Base-by-base conservation (phyloP, 2,888 invertebrate genomes). In the Rotaria sp. region DNA sequence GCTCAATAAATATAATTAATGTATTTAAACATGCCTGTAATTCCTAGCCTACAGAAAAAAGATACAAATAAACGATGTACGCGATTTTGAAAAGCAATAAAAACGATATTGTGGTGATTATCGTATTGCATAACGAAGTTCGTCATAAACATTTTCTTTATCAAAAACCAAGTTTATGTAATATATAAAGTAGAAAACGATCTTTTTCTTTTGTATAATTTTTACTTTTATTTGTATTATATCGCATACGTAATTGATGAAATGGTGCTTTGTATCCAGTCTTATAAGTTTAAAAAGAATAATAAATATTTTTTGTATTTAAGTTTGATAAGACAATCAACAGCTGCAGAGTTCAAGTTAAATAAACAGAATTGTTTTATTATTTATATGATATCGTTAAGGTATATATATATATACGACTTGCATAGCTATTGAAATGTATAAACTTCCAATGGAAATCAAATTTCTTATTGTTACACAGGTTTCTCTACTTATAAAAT, bases 171-270 rank as follows among this genome's bases (percentile, higher is more conserved):
- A 99, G 93, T 91, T 97, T 97, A 91, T 99, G 98, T 86, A 99
- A 92, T 96, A 98, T 98, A 91, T 98, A 99, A 26, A 99, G 96
- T 85, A 99, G 92, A 92, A 97, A 99, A 87, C 92, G 93, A 90
- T 97, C 96, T 90, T 97, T 96, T 89, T 97, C 96, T 91, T 97
- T 96, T 21, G 96, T 96, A 91, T 96, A 97, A 92, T 96, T 97
- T 92, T 97, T 97, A 24, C 98, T 98, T 91, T 99, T 99, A 91
- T 98, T 99, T 10, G 97, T 97, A n/a, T 98, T 99, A 89, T 99
- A 99, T 5, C 96, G 95, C 89, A 99, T 95, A 89, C 98, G 93
- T 38, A 99, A 92, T 90, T 99, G 99, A 91, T 99, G 97, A 93
- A 98, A 99, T 8, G 99, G 98, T 24, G 98, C 97, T 87, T 97